Percentiles rank a stretch among this genome's conserved stretches.
phyloP scores from a whole-genome alignment of 2,113 vertebrate species.

The Scortum barcoo region DNA sequence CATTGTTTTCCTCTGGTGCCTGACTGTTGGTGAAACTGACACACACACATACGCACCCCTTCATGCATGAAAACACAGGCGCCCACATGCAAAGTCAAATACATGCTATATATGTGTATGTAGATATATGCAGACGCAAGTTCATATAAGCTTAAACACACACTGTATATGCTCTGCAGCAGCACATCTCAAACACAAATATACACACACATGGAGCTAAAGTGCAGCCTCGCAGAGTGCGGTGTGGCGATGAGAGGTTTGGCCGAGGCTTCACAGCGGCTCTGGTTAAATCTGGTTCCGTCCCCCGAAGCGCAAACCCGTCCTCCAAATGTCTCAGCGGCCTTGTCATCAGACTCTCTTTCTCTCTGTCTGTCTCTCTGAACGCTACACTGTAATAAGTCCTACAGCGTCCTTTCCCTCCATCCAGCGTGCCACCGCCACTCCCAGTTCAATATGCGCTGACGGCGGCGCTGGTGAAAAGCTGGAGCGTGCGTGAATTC shows the following conservation, averaged over 20 bases:
- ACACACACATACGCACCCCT: background rate
- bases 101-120: background rate
- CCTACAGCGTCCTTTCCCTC: constrained; percentile 33
- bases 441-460: constrained; percentile 25
- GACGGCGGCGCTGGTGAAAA: constrained; percentile 19
- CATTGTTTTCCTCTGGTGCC: constrained; percentile 69
- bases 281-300: constrained; percentile 58
- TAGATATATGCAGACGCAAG: background rate
- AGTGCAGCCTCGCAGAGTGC: constrained; percentile 39
- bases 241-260: constrained; percentile 57
- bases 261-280: constrained; percentile 38
- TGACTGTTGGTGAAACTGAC: constrained; percentile 29
- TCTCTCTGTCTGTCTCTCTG: too few species aligned
- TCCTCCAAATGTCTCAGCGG: constrained; percentile 37
- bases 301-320: constrained; percentile 23
- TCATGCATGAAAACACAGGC: background rate
- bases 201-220: constrained; percentile 30
- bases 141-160: constrained; percentile 9
- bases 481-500: background rate
- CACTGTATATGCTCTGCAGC: constrained; percentile 25
- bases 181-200: constrained; percentile 19
- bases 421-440: constrained; percentile 17
- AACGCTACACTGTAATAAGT: constrained; percentile 39
- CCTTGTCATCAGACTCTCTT: constrained; percentile 57
- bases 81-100: background rate